A percentile compares a stretch with the other conserved stretches of the same genome.
phyloP scores from a whole-genome alignment of 53 echinoderm and acorn worm genomes.

The Zoroaster sp. region DNA sequence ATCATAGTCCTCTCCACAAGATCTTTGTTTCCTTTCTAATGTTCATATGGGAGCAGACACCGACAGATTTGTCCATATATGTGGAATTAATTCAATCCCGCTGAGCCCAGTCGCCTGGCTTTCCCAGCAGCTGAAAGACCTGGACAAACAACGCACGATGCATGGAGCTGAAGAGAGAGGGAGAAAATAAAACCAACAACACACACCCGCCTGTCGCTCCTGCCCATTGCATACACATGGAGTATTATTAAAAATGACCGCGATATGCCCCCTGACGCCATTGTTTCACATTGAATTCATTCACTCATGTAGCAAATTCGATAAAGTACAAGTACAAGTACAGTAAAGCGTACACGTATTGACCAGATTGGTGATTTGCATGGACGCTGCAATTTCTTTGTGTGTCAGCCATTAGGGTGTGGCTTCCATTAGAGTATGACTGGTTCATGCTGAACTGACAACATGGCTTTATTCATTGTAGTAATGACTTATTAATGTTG shows the following conservation, averaged over 20 bases:
- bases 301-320: conserved; percentile 27
- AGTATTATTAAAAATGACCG: conserved; percentile 23
- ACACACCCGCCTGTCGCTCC: not conserved
- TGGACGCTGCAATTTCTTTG: conserved; percentile 2
- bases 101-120: not conserved
- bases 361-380: not conserved
- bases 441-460: not conserved
- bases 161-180: not conserved
- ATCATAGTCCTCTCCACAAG: not conserved
- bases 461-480: not conserved
- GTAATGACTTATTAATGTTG: not conserved
- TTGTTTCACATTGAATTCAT: conserved; percentile 34
- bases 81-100: conserved; percentile 38
- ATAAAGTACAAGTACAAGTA: conserved; percentile 18
- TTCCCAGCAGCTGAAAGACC: conserved; percentile 13
- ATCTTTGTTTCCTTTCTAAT: conserved; percentile 11
- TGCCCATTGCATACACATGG: not conserved
- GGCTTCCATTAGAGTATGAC: not conserved
- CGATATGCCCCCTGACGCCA: conserved; percentile 19
- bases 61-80: conserved; percentile 11
- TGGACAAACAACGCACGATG: conserved; percentile 27
- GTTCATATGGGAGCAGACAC: not conserved
- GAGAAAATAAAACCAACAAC: not conserved
- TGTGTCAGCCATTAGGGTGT: conserved; percentile 21
- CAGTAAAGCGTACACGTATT: not conserved